Evolutionary conservation across 2,888 invertebrate genomes (phyloP), one percentile per base, ranked within the genome.

Genomic region (Pristionchus mayeri): DNA sequence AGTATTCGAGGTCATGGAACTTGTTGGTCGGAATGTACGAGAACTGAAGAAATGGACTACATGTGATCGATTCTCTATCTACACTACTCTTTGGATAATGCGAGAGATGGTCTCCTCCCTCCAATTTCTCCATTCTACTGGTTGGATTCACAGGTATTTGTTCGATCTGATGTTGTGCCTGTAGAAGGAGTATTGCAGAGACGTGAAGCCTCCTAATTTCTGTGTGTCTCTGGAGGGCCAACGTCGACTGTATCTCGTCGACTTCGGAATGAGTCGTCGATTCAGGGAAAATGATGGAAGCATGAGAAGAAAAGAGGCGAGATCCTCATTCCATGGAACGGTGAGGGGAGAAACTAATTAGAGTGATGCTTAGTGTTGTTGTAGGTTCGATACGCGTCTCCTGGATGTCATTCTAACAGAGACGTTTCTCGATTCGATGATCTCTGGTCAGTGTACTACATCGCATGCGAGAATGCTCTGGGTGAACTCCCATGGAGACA

Each of bases 161-260:
- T 18, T n/a, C n/a, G n/a, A 30, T 0, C 60, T 3, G 13, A 16
- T 2, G 2, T 0, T 40, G 13, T 27, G 34, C 30, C 18, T 27
- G 24, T 71, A 6, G 13, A 0, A 30, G 27, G 0, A 48, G 24
- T 44, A 37, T 57, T 78, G 0, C 37, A 81, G 81, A 81, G 88
- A 89, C 78, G 87, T 90, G 30, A 90, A 90, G 84, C 90, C 90
- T 37, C 87, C 89, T 3, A 90, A 90, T 63, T 88, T 90, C 84
- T 90, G 90, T 81, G 79, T 90, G 63, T 88, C 87, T n/a, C 82
- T 81, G n/a, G 57, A 63, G 24, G 86, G 81, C 52, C 80, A n/a
- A 24, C 85, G 86, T 40, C 83, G 81, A 54, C 76, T 88, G 21
- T 88, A 60, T 86, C 80, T 88, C 63, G 75, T 89, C 13, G 89